A percentile compares a stretch with the other conserved stretches of the same genome.
phyloP scores from a whole-genome alignment of 2,113 vertebrate genomes.

The Sebastes fasciatus region DNA sequence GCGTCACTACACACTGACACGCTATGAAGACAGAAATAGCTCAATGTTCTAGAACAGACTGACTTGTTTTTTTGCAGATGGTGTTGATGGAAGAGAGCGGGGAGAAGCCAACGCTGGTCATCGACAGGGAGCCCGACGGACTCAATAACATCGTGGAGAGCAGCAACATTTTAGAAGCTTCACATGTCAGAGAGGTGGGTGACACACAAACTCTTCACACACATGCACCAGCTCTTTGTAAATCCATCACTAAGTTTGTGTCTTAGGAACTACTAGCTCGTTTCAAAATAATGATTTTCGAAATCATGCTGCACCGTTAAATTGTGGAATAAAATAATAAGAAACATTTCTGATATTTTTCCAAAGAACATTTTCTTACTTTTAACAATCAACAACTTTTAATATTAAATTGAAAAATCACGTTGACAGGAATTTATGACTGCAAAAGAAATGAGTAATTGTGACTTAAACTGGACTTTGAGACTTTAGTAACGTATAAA shows the following conservation, averaged over 20 bases:
- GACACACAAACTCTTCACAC: neutral
- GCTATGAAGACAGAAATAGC: neutral
- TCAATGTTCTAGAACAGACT: neutral
- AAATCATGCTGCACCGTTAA: neutral
- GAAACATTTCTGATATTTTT: neutral
- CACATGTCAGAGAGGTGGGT: conserved; percentile 81
- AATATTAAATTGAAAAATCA: neutral
- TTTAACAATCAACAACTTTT: neutral
- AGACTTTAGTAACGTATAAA: neutral
- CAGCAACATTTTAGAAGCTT: conserved; percentile 79
- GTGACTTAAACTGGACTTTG: conserved; percentile 7
- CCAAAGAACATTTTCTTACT: neutral
- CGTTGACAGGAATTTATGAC: neutral
- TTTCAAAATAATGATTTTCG: neutral
- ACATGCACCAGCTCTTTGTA: neutral
- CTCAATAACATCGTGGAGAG: conserved; percentile 75
- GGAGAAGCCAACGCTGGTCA: conserved; percentile 47
- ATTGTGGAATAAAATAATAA: neutral
- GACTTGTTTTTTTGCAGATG: conserved; percentile 70
- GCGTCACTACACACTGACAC: neutral
- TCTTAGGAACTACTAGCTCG: neutral
- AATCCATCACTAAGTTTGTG: neutral
- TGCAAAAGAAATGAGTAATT: neutral
- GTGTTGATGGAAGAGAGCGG: conserved; percentile 83
- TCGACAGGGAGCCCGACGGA: conserved; percentile 81